Evolutionary conservation across 2,888 invertebrate genomes (phyloP), one percentile per base, ranked within the genome.

Genomic region (Hypolimnas misippus): DNA sequence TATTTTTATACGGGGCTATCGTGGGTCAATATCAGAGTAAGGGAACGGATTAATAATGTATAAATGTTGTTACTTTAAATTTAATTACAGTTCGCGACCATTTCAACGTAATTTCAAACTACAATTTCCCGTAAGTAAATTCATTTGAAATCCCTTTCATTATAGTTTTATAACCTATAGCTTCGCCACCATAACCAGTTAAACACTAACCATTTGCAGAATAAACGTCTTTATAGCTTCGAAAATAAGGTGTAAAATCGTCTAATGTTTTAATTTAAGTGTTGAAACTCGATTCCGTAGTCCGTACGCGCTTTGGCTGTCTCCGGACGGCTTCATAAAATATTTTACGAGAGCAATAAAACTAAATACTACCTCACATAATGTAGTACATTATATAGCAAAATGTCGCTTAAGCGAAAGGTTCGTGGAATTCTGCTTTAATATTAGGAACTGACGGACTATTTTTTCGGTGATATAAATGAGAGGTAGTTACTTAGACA

Each of bases 291-390:
- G 69, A 74, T 73, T 72, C 66, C 40, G 72, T 64, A 73, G 73
- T 72, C 72, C 63, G 66, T 65, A 66, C 70, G 73, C 72, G 71
- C 72, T 68, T 65, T 67, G 65, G 66, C 66, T 65, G 72, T 70
- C 73, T 71, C 70, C 69, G 67, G 62, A 62, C 67, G 68, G 65
- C 63, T 72, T 67, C 73, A 73, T 76, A 76, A 76, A 76, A 75
- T 75, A 76, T 75, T 76, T 76, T 76, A 76, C 65, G 73, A 71
- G 53, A 29, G 68, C 66, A 73, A 74, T 76, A 75, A 76, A 76
- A 76, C 71, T 74, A 73, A 74, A 74, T 71, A 73, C 71, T 72
- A 68, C 66, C 70, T 69, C 57, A 66, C 65, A 66, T 67, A 62
- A 65, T 44, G 50, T 58, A 63, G 42, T 55, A 16, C 54, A 58